Percentiles rank a stretch among this genome's conserved stretches.
Evolutionary conservation across 1,140 invertebrate genomes (phyloP).

Genomic region (Camponotus floridanus): DNA sequence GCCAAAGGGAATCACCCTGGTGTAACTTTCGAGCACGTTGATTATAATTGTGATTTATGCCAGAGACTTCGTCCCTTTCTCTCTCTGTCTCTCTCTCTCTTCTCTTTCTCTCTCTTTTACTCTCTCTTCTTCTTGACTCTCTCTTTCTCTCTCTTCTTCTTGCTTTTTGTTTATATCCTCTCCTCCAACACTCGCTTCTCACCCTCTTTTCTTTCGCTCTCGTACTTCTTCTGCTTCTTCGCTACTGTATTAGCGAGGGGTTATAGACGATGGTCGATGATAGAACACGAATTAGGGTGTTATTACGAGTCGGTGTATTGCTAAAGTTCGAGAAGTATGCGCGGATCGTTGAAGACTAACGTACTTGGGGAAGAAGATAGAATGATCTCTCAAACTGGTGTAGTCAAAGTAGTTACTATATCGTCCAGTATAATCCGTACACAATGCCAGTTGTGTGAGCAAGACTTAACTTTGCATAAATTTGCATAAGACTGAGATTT

Average conservation of each 20-base stretch:
- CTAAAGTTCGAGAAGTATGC: constrained; percentile 43
- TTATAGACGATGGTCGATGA: constrained; percentile 60
- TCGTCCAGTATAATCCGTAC: constrained; percentile 43
- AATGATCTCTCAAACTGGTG: constrained; percentile 36
- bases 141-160: constrained; percentile 6
- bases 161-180: not conserved
- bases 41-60: constrained; percentile 81
- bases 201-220: constrained; percentile 29
- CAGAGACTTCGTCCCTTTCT: constrained; percentile 12
- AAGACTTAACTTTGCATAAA: constrained; percentile 51
- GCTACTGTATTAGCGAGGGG: constrained; percentile 27
- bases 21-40: constrained; percentile 79
- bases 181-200: constrained; percentile 5
- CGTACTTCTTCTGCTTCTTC: constrained; percentile 22
- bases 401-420: constrained; percentile 37
- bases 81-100: constrained; percentile 32
- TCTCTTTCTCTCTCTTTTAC: not conserved
- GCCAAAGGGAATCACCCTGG: constrained; percentile 64
- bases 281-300: constrained; percentile 71
- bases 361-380: constrained; percentile 46
- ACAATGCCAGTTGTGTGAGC: constrained; percentile 39
- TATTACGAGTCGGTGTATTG: constrained; percentile 64
- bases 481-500: constrained; percentile 53
- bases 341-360: constrained; percentile 14
- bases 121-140: not conserved